Evolutionary conservation across 1,140 invertebrate species (phyloP), one percentile per base, ranked within the genome.

Genomic region (Drosophila micromelanica): DNA sequence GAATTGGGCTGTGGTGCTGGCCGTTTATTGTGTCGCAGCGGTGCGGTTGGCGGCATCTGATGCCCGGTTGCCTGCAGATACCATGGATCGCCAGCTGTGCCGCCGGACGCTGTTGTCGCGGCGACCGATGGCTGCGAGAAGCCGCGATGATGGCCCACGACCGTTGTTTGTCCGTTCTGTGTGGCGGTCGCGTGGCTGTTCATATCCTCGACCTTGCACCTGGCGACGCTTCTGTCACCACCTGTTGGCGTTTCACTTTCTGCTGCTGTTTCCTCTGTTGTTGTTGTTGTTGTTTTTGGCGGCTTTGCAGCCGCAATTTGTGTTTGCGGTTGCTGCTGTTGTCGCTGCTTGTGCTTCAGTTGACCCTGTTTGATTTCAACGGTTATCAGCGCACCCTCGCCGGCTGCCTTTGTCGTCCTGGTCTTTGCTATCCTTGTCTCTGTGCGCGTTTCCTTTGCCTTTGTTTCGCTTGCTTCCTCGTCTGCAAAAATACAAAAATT

Each of bases 91-190:
- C 91, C 91, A 27, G 85, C 77, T 56, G 89, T 84, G 35, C 73
- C 90, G 40, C 82, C 82, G 30, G 77, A 61, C 3, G 80, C 54
- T 17, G 71, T 43, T 37, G 79, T 56, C 7, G 85, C 64, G 38
- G 86, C 80, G 37, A 87, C 91, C 45, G 91, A 90, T 45, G 91
- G 91, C 76, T 92, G 91, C 35, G 91, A 92, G 68, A 91, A 92
- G 46, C 91, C 91, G 48, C 91, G 90, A 92, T 92, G 91, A 90
- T 92, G 91, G 71, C 91, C 91, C 43, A 92, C 91, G 57, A 92
- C 90, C 38, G 91, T 89, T 74, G 91, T 91, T 80, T 92, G 91
- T 78, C 90, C 91, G 80, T 89, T 90, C 43, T 92, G 87, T 46
- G 91, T 82, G 64, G 86, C 90, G 32, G 91, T 90, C 52, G 85